phyloP scores from a whole-genome alignment of 2,113 vertebrate species.

The Agapornis roseicollis region DNA sequence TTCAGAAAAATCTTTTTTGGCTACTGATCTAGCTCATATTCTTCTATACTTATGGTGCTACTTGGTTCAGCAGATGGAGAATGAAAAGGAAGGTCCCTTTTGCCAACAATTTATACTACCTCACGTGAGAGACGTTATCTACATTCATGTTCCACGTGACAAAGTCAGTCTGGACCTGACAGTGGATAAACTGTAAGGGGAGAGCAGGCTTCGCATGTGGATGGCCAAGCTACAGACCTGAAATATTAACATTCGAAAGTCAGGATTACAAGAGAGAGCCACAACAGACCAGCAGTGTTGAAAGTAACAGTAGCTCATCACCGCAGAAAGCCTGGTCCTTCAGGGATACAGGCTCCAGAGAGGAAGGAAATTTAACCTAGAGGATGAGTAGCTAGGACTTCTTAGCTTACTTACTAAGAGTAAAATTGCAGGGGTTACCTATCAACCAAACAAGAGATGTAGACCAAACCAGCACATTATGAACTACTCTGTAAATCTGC shows the following conservation, averaged over 20 bases:
- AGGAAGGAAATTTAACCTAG: not conserved
- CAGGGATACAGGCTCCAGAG: not conserved
- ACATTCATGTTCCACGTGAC: not conserved
- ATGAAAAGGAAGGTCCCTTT: not conserved
- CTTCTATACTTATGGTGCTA: not conserved
- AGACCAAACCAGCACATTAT: not conserved
- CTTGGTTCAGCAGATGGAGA: conserved; percentile 37
- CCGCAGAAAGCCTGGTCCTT: not conserved
- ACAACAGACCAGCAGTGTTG: not conserved
- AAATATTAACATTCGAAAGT: not conserved
- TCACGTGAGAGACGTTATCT: not conserved
- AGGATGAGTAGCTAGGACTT: not conserved
- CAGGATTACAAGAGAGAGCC: not conserved
- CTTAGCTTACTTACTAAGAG: not conserved
- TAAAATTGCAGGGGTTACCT: not conserved
- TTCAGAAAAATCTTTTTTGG: not conserved
- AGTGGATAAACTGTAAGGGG: not conserved
- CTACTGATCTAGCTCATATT: conserved; percentile 13
- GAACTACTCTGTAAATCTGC: not conserved
- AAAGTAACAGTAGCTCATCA: not conserved
- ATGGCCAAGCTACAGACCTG: not conserved
- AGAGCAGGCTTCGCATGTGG: not conserved
- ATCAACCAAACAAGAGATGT: not conserved
- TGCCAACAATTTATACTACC: conserved; percentile 13
- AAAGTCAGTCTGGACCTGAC: not conserved